Conservation (phyloP, 2,113 vertebrate genomes). For the Neoarius graeffei region DNA sequence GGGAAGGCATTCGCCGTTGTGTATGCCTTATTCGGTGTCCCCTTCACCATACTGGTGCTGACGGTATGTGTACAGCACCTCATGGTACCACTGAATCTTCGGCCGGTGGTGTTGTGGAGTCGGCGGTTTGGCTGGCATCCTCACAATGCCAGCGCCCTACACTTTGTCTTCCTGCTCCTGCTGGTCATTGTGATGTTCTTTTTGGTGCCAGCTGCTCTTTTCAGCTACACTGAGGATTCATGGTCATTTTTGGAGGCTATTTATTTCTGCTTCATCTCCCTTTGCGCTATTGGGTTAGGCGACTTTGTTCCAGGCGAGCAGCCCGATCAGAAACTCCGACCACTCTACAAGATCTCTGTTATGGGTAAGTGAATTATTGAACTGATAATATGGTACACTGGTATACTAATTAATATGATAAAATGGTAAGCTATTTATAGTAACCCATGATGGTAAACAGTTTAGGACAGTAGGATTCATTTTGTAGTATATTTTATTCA, state of each 20-base stretch:
- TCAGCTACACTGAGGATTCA: constrained; percentile 72
- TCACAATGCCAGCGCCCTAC: constrained; percentile 65
- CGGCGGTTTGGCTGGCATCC: constrained; percentile 64
- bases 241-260: constrained; percentile 87
- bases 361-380: constrained; percentile 76
- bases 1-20: constrained; percentile 87
- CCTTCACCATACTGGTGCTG: constrained; percentile 88
- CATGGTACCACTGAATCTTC: constrained; percentile 72
- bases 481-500: too few relatives aligned
- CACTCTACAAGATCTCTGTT: constrained; percentile 82
- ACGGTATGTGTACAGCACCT: constrained; percentile 83
- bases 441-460: too few relatives aligned
- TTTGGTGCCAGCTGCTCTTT: constrained; percentile 75
- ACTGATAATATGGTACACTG: neutral
- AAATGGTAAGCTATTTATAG: too few relatives aligned
- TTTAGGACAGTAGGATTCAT: too few relatives aligned
- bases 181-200: constrained; percentile 74
- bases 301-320: constrained; percentile 82
- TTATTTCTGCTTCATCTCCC: constrained; percentile 91
- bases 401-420: too few relatives aligned
- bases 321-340: constrained; percentile 68
- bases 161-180: constrained; percentile 72
- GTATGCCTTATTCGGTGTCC: constrained; percentile 84
- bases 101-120: constrained; percentile 70
- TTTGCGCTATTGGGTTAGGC: constrained; percentile 88